Percentiles rank a stretch among this genome's conserved stretches.
phyloP scores from a whole-genome alignment of 2,113 vertebrate species.

The Ailurus styani region DNA sequence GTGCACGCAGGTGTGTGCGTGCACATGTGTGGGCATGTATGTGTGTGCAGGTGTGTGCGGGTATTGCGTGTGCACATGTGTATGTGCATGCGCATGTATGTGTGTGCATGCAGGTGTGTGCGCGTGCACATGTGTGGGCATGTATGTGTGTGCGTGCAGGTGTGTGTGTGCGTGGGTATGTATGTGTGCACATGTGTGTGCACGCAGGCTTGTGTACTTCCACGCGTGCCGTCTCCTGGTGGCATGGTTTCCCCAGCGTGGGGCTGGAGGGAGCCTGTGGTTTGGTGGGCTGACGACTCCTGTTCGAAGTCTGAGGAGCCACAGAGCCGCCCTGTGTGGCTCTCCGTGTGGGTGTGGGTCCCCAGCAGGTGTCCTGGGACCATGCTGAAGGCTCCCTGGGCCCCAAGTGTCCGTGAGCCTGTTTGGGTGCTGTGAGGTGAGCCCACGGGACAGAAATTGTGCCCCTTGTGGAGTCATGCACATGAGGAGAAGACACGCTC shows the following conservation, averaged over 20 bases:
- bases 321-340: accelerated
- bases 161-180: accelerated
- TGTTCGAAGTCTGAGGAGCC: accelerated
- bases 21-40: too few relatives aligned
- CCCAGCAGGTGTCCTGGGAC: neutral
- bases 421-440: neutral
- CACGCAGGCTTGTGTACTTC: neutral
- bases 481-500: accelerated
- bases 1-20: too few relatives aligned
- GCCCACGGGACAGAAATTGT: neutral
- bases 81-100: too few relatives aligned
- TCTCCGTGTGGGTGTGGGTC: accelerated
- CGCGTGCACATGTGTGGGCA: accelerated
- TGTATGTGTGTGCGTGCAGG: neutral
- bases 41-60: too few relatives aligned
- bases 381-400: accelerated
- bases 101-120: neutral
- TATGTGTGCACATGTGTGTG: too few relatives aligned
- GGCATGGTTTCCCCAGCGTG: neutral
- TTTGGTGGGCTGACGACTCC: accelerated
- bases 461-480: accelerated
- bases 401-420: accelerated
- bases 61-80: too few relatives aligned
- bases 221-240: neutral
- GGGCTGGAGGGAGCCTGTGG: neutral